phyloP scores from a whole-genome alignment of 2,797 vertebrate species.

The Gymnoscopelus microlampas region DNA sequence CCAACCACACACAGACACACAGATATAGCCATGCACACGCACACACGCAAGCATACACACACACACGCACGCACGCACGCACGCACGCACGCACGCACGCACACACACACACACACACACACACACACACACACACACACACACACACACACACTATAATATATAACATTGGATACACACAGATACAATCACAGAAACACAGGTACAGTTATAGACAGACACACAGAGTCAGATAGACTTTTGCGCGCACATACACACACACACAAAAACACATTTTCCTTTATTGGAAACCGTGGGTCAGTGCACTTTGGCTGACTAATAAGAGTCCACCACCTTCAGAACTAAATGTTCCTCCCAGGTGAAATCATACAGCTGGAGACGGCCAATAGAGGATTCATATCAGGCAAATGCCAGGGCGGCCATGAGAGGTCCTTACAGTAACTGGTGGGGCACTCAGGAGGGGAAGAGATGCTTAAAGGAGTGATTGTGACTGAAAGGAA shows the following conservation, averaged over 20 bases:
- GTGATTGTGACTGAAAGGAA: slow-evolving; percentile 29
- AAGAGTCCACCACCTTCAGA: slow-evolving; percentile 47
- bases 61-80: too few relatives aligned
- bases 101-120: too few relatives aligned
- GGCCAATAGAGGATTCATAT: slow-evolving; percentile 48
- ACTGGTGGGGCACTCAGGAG: slow-evolving; percentile 2
- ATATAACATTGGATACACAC: too few relatives aligned
- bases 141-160: too few relatives aligned
- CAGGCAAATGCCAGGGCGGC: slow-evolving; percentile 57
- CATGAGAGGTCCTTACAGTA: slow-evolving; percentile 4
- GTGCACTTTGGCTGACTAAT: slow-evolving; percentile 73
- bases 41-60: too few relatives aligned
- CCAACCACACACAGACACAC: slow-evolving; percentile 44
- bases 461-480: slow-evolving; percentile 46
- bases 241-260: too few relatives aligned
- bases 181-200: too few relatives aligned
- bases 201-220: too few relatives aligned
- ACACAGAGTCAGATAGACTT: too few relatives aligned
- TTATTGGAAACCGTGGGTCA: slow-evolving; percentile 60
- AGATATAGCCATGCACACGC: slow-evolving; percentile 56
- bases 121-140: too few relatives aligned
- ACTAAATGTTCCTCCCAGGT: slow-evolving; percentile 66
- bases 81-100: slow-evolving; percentile 51
- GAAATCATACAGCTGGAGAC: slow-evolving; percentile 72
- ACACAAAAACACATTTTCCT: too few relatives aligned